A percentile compares a stretch with the other conserved stretches of the same genome.
phyloP scores from a whole-genome alignment of 1,140 invertebrate genomes.

The Wasmannia auropunctata region DNA sequence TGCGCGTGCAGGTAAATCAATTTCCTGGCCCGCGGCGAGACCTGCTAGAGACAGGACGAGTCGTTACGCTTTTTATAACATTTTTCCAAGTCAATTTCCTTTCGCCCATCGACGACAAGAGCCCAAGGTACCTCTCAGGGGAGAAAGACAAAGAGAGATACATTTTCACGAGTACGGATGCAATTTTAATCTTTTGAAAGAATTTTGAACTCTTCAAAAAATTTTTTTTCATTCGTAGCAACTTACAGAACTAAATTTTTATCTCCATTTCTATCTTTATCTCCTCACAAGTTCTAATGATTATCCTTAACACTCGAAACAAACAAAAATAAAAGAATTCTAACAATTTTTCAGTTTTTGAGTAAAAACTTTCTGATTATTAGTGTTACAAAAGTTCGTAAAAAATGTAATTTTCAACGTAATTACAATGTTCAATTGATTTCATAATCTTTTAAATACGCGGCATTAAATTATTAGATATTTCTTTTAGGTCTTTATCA shows the following conservation, averaged over 20 bases:
- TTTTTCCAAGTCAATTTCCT: slow-evolving; percentile 73
- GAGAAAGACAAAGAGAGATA: not conserved
- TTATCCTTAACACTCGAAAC: not conserved
- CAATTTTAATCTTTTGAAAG: slow-evolving; percentile 40
- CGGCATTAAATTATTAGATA: not conserved
- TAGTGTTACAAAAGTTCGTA: not conserved
- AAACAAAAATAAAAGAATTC: not conserved
- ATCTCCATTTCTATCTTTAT: not conserved
- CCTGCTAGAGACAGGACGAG: slow-evolving; percentile 63
- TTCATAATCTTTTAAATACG: not conserved
- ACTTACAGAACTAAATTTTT: not conserved
- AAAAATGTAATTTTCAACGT: not conserved
- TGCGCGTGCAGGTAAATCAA: slow-evolving; percentile 72
- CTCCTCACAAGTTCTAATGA: not conserved
- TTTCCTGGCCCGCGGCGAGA: slow-evolving; percentile 66
- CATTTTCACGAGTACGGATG: not conserved
- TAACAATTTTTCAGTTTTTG: not conserved
- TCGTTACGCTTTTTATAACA: slow-evolving; percentile 69
- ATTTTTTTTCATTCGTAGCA: not conserved
- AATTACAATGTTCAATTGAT: not conserved
- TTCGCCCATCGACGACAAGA: slow-evolving; percentile 62
- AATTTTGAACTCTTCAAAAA: not conserved
- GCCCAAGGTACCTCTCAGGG: not conserved
- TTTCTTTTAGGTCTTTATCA: not conserved
- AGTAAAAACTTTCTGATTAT: not conserved